phyloP scores from a whole-genome alignment of 2,888 invertebrate genomes.

The Brachypterus glaber region DNA sequence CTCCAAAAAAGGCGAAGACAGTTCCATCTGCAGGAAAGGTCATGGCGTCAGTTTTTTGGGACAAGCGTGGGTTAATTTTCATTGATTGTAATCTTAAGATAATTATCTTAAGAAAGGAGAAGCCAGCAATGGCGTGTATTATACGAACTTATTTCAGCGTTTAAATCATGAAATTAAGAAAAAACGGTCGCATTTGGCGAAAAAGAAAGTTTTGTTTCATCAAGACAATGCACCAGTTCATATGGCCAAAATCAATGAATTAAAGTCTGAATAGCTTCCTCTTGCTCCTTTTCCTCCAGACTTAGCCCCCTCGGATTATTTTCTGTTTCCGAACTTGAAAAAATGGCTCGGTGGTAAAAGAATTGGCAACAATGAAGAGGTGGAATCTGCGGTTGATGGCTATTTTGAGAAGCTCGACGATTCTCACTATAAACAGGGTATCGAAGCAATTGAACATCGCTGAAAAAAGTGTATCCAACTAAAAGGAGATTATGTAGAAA shows the following conservation, averaged over 20 bases:
- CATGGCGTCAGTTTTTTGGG: slow-evolving; percentile 19
- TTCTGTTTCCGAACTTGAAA: slow-evolving; percentile 13
- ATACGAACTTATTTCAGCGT: too few relatives aligned
- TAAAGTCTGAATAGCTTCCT: slow-evolving; percentile 15
- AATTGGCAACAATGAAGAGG: slow-evolving; percentile 16
- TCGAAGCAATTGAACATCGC: slow-evolving; percentile 16
- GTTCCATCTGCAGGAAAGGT: too few relatives aligned
- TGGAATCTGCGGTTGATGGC: slow-evolving; percentile 15
- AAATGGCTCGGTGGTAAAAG: slow-evolving; percentile 13
- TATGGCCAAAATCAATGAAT: slow-evolving; percentile 15
- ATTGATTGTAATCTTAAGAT: too few relatives aligned
- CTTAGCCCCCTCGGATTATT: slow-evolving; percentile 14
- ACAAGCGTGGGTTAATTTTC: slow-evolving; percentile 13
- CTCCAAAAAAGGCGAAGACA: slow-evolving; percentile 25
- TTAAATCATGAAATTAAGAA: slow-evolving; percentile 11
- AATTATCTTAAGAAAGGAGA: slow-evolving; percentile 11
- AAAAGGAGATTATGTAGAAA: slow-evolving; percentile 14
- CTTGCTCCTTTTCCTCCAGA: slow-evolving; percentile 16
- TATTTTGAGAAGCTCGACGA: slow-evolving; percentile 16
- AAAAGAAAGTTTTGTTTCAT: too few relatives aligned
- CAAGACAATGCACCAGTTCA: slow-evolving; percentile 3
- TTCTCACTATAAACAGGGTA: slow-evolving; percentile 15
- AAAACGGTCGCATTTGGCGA: slow-evolving; percentile 12
- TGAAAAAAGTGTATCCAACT: slow-evolving; percentile 17
- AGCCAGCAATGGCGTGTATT: too few relatives aligned